Base-by-base conservation (phyloP, 2,797 vertebrate genomes). In the Tinamus major region DNA sequence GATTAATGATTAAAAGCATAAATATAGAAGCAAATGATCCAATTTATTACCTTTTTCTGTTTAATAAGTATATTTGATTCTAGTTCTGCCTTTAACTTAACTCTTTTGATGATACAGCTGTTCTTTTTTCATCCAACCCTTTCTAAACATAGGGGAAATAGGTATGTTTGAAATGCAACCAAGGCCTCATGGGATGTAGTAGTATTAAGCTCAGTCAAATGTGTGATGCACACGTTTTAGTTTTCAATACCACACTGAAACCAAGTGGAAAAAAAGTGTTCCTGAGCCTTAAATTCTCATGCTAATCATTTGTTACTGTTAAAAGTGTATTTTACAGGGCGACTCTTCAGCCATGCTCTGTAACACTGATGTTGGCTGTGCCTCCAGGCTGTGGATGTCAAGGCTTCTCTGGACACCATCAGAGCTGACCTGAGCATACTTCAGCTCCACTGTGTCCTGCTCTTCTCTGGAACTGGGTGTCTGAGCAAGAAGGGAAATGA, bases 1-100 rank as follows among this genome's bases (percentile, higher is more conserved):
- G 90, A 94, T 96, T 96, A 95, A 96, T 5, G 85, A 89, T 86
- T 91, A 75, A 92, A 96, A 90, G 92, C 90, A 94, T 89, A 96
- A 96, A 96, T 93, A 96, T 88, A 71, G 94, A 90, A 87, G 94
- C 79, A 95, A 96, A 95, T 83, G 72, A 87, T 93, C 79, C 85
- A 76, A 76, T 96, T 96, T 93, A 96, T 95, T 94, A 78, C 85
- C 76, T 93, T 94, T 94, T 87, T 82, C 69, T 91, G 64, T 94
- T 95, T 94, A 63, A 65, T 83, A 95, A 80, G 35, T 87, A 62
- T 80, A 72, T 92, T 79, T 87, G 80, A 86, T 85, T 85, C 70
- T 89, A 79, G 69, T 76, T 93, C 78, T 59, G 3, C 4, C 1
- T 91, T 93, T 80, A 85, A 72, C 13, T 92, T 37, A 65, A 58